Evolutionary conservation across 2,888 invertebrate species (phyloP), one percentile per base, ranked within the genome.

Genomic region (Nemotelus pantherinus): DNA sequence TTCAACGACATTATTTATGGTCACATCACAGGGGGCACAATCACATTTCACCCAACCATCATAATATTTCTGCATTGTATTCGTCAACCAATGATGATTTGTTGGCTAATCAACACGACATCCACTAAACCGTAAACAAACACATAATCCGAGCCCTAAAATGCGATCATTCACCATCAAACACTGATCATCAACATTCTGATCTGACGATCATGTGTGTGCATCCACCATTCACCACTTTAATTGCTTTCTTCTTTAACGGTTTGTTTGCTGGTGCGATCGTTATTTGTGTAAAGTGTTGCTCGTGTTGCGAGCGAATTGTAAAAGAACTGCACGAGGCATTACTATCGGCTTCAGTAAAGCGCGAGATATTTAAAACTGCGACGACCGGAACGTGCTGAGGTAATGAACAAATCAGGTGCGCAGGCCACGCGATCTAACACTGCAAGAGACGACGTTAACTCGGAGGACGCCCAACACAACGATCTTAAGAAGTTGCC

Each of bases 211-310:
- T 71, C 55, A 43, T 55, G 0, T 25, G 25, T 25, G 55, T 39
- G 44, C 71, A 44, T 10, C 7, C 10, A 65, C 10, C 58, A 65
- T 65, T 65, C 65, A 65, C 65, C 71, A 71, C 71, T 44, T 71
- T 71, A 71, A 71, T 71, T 71, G 57, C 57, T 41, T 71, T 71
- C 57, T 63, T 44, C n/a, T n/a, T 67, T 71, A 71, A 71, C 71
- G 71, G 71, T 71, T 71, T 25, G 25, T 25, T 25, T 55, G 65
- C 68, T 50, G 39, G 53, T 25, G 48, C 68, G 53, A 50, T 68
- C 39, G 39, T 53, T 25, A 68, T 48, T 55, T 43, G 55, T 71
- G 44, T 71, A 55, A 55, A 55, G 57, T 55, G 57, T 55, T 6
- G 57, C 57, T 55, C 43, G 71, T 44, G 50, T n/a, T 55, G 44